Conservation (phyloP, 2,797 vertebrate species). For the Syndactyla subalaris region DNA sequence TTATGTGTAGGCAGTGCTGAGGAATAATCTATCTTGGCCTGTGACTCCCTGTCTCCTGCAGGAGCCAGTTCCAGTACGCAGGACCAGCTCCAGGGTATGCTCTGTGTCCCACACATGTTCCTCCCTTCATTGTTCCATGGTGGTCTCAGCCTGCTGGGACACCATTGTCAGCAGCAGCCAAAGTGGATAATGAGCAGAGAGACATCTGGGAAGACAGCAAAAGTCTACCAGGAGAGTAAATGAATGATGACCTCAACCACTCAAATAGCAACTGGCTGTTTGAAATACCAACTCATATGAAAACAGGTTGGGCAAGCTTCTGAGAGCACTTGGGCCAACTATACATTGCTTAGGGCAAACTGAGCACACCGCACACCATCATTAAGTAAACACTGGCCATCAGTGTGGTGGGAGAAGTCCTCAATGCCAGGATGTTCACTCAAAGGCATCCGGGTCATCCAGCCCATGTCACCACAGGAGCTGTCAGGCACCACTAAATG, state of each 20-base stretch:
- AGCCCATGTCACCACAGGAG: neutral
- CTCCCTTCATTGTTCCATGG: neutral
- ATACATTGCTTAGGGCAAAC: slow-evolving; percentile 1
- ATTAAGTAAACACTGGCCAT: slow-evolving; percentile 19
- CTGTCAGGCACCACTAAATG: neutral
- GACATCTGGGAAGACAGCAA: slow-evolving; percentile 10
- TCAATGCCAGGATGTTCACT: neutral
- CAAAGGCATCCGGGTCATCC: neutral
- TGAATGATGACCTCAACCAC: slow-evolving; percentile 4
- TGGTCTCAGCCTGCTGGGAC: neutral
- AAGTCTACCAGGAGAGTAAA: slow-evolving; percentile 2
- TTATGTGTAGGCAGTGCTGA: neutral
- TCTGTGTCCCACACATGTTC: neutral
- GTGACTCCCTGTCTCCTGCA: neutral
- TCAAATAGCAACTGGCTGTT: slow-evolving; percentile 40
- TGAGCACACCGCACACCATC: neutral
- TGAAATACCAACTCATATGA: slow-evolving; percentile 31
- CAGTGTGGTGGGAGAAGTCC: slow-evolving; percentile 4
- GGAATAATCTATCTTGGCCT: neutral
- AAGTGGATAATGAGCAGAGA: slow-evolving; percentile 3
- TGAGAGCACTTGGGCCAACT: neutral
- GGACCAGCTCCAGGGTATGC: neutral
- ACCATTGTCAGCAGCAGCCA: neutral
- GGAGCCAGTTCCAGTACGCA: neutral
- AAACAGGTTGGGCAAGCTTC: slow-evolving; percentile 60